phyloP scores from a whole-genome alignment of 2,797 vertebrate genomes.

The Intellagama lesueurii region DNA sequence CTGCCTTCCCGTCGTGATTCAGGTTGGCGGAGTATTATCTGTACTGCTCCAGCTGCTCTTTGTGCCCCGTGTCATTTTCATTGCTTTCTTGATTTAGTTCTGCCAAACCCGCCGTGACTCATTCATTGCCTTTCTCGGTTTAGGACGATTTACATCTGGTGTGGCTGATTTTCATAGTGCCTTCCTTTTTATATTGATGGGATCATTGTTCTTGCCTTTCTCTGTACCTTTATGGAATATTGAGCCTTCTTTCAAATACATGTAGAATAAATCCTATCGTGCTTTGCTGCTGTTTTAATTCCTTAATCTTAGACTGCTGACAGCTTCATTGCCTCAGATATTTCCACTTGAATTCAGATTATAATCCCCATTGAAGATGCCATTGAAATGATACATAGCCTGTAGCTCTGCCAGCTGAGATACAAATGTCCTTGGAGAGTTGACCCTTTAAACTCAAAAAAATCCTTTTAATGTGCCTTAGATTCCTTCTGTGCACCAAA shows the following conservation, averaged over 20 bases:
- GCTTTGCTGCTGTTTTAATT: conserved; percentile 77
- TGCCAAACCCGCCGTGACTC: conserved; percentile 52
- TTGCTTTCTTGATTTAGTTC: conserved; percentile 69
- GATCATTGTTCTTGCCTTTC: conserved; percentile 68
- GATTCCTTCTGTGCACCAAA: conserved; percentile 46
- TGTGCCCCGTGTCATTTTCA: conserved; percentile 50
- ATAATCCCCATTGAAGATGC: conserved; percentile 79
- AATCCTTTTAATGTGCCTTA: conserved; percentile 60
- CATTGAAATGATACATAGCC: conserved; percentile 74
- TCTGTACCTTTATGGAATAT: conserved; percentile 55
- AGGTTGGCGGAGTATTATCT: conserved; percentile 21
- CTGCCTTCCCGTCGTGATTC: background rate
- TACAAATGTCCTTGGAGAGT: conserved; percentile 75
- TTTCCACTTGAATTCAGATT: conserved; percentile 79
- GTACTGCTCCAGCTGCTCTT: conserved; percentile 52
- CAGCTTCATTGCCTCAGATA: conserved; percentile 79
- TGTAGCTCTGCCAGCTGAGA: conserved; percentile 67
- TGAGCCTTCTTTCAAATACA: conserved; percentile 62
- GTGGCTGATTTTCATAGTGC: conserved; percentile 53
- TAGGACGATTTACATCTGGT: conserved; percentile 53
- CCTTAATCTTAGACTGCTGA: conserved; percentile 78
- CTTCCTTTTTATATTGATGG: conserved; percentile 58
- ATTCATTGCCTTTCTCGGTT: conserved; percentile 44
- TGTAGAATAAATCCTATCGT: conserved; percentile 72
- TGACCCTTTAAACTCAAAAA: conserved; percentile 73